phyloP scores from a whole-genome alignment of 2,797 vertebrate genomes.

The Triplophysa yarkandensis region DNA sequence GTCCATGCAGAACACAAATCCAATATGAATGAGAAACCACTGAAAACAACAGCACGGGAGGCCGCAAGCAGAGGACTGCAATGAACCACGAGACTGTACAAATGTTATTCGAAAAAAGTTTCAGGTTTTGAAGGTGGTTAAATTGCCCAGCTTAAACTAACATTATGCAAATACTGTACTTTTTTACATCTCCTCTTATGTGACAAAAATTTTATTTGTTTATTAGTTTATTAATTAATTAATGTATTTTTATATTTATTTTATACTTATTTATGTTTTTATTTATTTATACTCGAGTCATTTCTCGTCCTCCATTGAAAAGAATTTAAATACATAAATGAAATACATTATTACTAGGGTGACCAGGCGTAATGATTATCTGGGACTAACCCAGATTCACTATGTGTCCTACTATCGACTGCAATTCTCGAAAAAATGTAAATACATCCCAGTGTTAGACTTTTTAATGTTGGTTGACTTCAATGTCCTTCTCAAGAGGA shows the following conservation, averaged over 20 bases:
- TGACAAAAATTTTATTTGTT: too few relatives aligned
- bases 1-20: constrained; percentile 12
- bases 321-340: not conserved
- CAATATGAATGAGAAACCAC: not conserved
- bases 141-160: too few relatives aligned
- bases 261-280: too few relatives aligned
- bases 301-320: too few relatives aligned
- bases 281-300: too few relatives aligned
- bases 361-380: not conserved
- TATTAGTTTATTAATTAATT: too few relatives aligned
- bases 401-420: not conserved
- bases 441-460: not conserved
- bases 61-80: not conserved
- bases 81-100: too few relatives aligned
- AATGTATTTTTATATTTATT: too few relatives aligned
- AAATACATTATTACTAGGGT: not conserved
- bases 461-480: not conserved
- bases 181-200: too few relatives aligned
- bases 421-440: not conserved
- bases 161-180: too few relatives aligned
- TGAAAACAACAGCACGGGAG: not conserved
- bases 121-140: too few relatives aligned
- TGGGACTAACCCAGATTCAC: not conserved
- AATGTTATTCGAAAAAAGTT: too few relatives aligned
- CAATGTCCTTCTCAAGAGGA: not conserved